Percentiles rank a stretch among this genome's conserved stretches.
phyloP scores from a whole-genome alignment of 2,888 invertebrate genomes.

The Apocheima hispidaria region DNA sequence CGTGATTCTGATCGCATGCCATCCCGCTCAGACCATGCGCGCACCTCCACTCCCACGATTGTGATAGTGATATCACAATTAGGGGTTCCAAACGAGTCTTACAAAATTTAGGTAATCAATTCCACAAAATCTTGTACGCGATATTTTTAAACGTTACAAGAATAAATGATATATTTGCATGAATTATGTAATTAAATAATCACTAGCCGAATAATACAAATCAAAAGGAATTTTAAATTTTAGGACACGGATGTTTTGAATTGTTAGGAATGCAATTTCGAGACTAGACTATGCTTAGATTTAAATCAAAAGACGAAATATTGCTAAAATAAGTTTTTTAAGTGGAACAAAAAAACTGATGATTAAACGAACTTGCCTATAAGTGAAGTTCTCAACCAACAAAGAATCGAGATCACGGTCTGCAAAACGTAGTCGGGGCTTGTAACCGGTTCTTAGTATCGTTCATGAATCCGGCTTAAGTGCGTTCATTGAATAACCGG shows the following conservation, averaged over 20 bases:
- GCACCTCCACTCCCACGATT: too few relatives aligned
- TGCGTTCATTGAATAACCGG: too few relatives aligned
- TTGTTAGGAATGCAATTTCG: constrained; percentile 38
- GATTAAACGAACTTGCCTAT: neutral
- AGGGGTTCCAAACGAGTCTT: too few relatives aligned
- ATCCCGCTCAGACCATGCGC: too few relatives aligned
- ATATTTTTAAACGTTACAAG: neutral
- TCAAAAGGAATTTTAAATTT: constrained; percentile 10
- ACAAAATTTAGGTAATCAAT: neutral
- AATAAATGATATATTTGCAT: neutral
- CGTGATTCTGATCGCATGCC: too few relatives aligned
- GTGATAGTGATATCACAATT: too few relatives aligned
- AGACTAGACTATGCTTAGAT: constrained; percentile 40
- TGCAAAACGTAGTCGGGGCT: too few relatives aligned
- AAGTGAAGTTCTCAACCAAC: neutral
- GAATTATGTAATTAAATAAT: constrained; percentile 20
- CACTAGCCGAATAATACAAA: constrained; percentile 39
- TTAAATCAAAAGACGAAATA: too few relatives aligned
- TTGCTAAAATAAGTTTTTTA: neutral
- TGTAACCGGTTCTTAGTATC: too few relatives aligned
- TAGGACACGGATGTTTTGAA: constrained; percentile 30
- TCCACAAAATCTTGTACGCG: neutral
- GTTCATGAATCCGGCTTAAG: too few relatives aligned
- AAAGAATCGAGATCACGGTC: too few relatives aligned
- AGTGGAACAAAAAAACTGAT: neutral